These are phyloP conservation scores for Bufotes viridis DNA, from an alignment of 2,797 vertebrate genomes.

Conservation along the genomic window DNA sequence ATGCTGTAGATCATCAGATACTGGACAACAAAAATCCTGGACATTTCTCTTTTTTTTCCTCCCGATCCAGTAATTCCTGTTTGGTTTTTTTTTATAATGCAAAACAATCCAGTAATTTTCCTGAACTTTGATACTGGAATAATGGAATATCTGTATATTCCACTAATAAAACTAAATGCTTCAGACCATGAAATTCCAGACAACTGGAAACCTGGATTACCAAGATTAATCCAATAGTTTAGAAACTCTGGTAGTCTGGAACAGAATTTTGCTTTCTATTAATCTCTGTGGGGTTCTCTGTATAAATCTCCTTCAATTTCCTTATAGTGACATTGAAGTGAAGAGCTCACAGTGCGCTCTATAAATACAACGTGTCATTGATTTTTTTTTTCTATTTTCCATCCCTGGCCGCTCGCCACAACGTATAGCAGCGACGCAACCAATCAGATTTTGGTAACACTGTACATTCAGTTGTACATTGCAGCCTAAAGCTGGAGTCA, in stretches of 20 bases:
- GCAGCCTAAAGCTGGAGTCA: not conserved
- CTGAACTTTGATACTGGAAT: no score
- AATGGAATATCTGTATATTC: no score
- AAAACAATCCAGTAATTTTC: no score
- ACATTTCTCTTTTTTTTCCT: no score
- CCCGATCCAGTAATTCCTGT: no score
- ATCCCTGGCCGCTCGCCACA: not conserved
- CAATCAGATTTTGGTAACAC: not conserved
- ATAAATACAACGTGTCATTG: conserved; percentile 20
- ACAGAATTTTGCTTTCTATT: not conserved
- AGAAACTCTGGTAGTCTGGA: not conserved
- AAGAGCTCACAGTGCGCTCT: not conserved
- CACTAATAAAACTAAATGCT: no score
- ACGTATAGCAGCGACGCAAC: not conserved
- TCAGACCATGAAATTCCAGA: no score
- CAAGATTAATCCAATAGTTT: no score
- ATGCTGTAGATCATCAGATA: not conserved
- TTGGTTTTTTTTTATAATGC: no score
- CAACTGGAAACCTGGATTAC: no score
- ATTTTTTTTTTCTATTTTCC: conserved; percentile 24
- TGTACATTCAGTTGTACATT: conserved; percentile 60
- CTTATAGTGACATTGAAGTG: conserved; percentile 22
- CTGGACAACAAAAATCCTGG: not conserved
- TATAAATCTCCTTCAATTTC: not conserved
- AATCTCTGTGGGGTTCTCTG: not conserved